phyloP scores from a whole-genome alignment of 1,140 invertebrate genomes.

The Drosophila bocki region DNA sequence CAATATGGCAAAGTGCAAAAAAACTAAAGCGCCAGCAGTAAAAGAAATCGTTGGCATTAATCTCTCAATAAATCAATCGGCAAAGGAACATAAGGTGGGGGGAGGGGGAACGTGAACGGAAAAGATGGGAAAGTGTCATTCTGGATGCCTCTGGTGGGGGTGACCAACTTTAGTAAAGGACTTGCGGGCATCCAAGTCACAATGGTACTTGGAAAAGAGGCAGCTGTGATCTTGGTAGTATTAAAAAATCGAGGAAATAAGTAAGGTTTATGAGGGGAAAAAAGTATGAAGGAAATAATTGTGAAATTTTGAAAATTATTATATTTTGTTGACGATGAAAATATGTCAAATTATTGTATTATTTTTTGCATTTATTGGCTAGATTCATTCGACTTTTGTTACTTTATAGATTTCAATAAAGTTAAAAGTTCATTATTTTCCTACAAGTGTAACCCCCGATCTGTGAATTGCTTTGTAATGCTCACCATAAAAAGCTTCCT shows the following conservation, averaged over 20 bases:
- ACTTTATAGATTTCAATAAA: too few species aligned
- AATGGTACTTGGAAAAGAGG: background rate
- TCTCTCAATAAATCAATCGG: conserved; percentile 62
- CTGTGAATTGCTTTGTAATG: background rate
- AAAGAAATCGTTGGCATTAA: conserved; percentile 55
- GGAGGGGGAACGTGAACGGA: background rate
- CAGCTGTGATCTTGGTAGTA: too few species aligned
- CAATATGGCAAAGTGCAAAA: conserved; percentile 43
- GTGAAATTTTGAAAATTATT: too few species aligned
- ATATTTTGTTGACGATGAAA: too few species aligned
- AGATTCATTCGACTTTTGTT: background rate
- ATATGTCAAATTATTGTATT: too few species aligned
- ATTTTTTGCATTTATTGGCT: too few species aligned
- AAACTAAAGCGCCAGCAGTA: conserved; percentile 43
- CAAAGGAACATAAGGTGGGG: background rate
- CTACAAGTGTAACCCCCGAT: background rate
- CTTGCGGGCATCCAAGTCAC: background rate
- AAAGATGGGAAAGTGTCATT: conserved; percentile 15
- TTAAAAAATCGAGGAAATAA: background rate
- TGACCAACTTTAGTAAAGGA: background rate
- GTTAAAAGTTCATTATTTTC: background rate
- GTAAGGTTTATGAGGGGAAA: too few species aligned
- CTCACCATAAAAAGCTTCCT: background rate
- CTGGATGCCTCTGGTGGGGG: conserved; percentile 5
- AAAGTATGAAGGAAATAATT: too few species aligned